phyloP scores from a whole-genome alignment of 2,113 vertebrate species.

The Leucosticte australis region DNA sequence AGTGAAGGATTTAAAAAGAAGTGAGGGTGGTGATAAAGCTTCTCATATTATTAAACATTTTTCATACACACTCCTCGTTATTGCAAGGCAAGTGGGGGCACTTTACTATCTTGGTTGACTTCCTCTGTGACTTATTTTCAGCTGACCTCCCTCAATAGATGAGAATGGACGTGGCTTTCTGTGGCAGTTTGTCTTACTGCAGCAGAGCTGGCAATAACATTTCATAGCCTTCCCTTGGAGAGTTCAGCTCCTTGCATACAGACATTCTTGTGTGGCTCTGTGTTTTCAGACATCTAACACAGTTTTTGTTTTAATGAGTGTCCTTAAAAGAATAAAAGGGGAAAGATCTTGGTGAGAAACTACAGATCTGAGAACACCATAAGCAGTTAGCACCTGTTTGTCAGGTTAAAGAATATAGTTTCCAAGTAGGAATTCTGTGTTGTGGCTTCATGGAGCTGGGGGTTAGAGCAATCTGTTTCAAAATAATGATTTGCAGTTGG shows the following conservation, averaged over 20 bases:
- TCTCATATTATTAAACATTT: not conserved
- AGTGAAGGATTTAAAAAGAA: not conserved
- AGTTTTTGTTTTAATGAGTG: not conserved
- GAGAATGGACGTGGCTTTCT: not conserved
- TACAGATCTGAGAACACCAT: not conserved
- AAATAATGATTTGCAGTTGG: not conserved
- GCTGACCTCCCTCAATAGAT: not conserved
- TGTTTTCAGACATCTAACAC: not conserved
- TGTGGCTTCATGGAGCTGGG: not conserved
- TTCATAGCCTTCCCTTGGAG: not conserved
- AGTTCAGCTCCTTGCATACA: not conserved
- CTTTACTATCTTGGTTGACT: not conserved
- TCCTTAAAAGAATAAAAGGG: not conserved
- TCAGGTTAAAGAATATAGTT: not conserved
- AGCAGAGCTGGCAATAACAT: not conserved
- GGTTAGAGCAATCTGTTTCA: not conserved
- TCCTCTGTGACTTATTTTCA: slow-evolving; percentile 16
- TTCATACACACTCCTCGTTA: not conserved
- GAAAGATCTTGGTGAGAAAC: not conserved
- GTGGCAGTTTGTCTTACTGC: not conserved
- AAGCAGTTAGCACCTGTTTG: not conserved
- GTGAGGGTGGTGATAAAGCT: not conserved
- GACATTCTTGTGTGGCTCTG: not conserved
- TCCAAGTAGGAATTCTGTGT: not conserved
- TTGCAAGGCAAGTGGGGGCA: not conserved